Percentiles rank a stretch among this genome's conserved stretches.
Conservation (phyloP, 2,113 vertebrate genomes). For the Picathartes gymnocephalus region DNA sequence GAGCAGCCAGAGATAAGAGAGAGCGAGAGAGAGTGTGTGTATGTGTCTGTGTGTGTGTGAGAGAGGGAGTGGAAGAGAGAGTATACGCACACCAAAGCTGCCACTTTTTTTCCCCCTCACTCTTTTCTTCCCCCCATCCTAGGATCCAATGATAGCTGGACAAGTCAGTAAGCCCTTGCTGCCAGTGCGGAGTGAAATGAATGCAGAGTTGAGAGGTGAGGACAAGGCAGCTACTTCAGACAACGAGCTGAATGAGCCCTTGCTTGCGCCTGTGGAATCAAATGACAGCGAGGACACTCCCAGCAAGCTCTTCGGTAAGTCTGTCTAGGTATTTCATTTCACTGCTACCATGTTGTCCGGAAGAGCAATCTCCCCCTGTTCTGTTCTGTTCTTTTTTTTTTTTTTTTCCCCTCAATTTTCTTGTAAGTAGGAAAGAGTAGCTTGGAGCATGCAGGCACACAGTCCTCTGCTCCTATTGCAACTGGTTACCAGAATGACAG, state of each 20-base stretch:
- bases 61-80: constrained; percentile 73
- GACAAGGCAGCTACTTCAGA: constrained; percentile 92
- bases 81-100: constrained; percentile 74
- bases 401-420: too few relatives aligned
- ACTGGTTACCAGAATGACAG: neutral
- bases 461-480: neutral
- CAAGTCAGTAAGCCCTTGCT: constrained; percentile 98
- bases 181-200: constrained; percentile 97
- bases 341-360: constrained; percentile 66
- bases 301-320: constrained; percentile 97
- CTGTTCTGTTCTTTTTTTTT: too few relatives aligned
- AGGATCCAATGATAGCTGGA: constrained; percentile 99
- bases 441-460: neutral
- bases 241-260: constrained; percentile 92
- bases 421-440: constrained; percentile 11
- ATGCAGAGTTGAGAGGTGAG: constrained; percentile 94
- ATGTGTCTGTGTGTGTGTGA: constrained; percentile 55
- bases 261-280: constrained; percentile 88
- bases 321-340: constrained; percentile 78
- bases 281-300: constrained; percentile 91
- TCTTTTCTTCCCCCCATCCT: constrained; percentile 62
- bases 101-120: constrained; percentile 72
- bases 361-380: constrained; percentile 29
- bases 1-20: constrained; percentile 88
- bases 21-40: constrained; percentile 36